phyloP scores from a whole-genome alignment of 1,140 invertebrate genomes.

The Holcopasites calliopsidis region DNA sequence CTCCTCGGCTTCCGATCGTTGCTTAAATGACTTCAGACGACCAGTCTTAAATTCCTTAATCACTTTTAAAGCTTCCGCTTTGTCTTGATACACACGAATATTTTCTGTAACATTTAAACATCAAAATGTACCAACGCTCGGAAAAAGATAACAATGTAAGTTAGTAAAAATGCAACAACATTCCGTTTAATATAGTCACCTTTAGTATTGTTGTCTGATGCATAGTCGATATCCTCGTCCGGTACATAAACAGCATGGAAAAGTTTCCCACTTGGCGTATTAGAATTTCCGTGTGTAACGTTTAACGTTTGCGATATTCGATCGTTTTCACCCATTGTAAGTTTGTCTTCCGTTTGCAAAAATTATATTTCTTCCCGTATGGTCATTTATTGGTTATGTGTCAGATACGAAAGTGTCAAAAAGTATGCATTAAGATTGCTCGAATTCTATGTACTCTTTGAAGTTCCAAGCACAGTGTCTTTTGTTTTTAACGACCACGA shows the following conservation, averaged over 20 bases:
- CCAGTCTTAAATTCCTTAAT: slow-evolving; percentile 87
- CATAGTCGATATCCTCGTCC: slow-evolving; percentile 39
- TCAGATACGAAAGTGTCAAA: neutral
- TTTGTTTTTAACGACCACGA: neutral
- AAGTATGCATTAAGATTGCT: neutral
- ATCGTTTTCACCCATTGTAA: slow-evolving; percentile 48
- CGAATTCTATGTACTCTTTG: neutral
- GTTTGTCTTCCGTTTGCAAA: slow-evolving; percentile 4
- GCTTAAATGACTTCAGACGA: slow-evolving; percentile 88
- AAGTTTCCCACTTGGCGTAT: slow-evolving; percentile 41
- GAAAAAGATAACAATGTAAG: neutral
- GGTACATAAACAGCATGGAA: slow-evolving; percentile 73
- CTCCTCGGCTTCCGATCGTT: slow-evolving; percentile 84
- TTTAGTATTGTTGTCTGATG: slow-evolving; percentile 18
- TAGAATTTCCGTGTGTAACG: slow-evolving; percentile 25
- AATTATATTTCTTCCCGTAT: neutral
- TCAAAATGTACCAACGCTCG: neutral
- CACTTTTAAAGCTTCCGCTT: slow-evolving; percentile 85
- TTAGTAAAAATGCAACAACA: neutral
- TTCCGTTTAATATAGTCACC: slow-evolving; percentile 15
- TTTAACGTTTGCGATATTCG: slow-evolving; percentile 26
- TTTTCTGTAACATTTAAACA: slow-evolving; percentile 37
- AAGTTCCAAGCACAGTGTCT: neutral
- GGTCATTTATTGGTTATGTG: slow-evolving; percentile 39
- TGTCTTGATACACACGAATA: slow-evolving; percentile 84